phyloP scores from a whole-genome alignment of 2,113 vertebrate genomes.

The Callionymus lyra region DNA sequence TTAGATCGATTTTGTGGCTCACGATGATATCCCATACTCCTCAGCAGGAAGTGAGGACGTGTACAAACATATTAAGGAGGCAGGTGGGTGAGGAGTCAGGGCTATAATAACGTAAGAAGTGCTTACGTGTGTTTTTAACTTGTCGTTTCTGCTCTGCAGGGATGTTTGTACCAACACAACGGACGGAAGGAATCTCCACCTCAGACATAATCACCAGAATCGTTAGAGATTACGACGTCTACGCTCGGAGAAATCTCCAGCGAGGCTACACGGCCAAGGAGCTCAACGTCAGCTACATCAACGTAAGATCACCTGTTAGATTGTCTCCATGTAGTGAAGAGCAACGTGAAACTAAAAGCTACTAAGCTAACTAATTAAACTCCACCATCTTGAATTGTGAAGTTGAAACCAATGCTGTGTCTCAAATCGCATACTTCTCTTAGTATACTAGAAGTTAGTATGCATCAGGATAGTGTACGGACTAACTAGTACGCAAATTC shows the following conservation, averaged over 20 bases:
- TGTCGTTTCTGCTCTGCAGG: conserved; percentile 57
- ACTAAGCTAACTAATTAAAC: too few relatives aligned
- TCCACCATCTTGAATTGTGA: too few relatives aligned
- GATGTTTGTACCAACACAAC: conserved; percentile 94
- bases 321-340: too few relatives aligned
- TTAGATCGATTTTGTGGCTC: conserved; percentile 98
- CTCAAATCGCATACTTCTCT: too few relatives aligned
- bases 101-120: neutral
- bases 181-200: conserved; percentile 95
- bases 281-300: conserved; percentile 96
- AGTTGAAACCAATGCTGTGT: too few relatives aligned
- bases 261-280: conserved; percentile 96
- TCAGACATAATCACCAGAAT: conserved; percentile 97
- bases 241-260: conserved; percentile 90
- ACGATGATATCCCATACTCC: conserved; percentile 96
- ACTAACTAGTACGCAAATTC: too few relatives aligned
- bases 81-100: conserved; percentile 67
- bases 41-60: conserved; percentile 99
- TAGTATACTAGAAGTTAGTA: too few relatives aligned
- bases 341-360: too few relatives aligned
- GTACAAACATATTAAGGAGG: conserved; percentile 97
- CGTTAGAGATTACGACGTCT: conserved; percentile 91
- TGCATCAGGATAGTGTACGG: too few relatives aligned
- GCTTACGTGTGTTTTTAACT: neutral
- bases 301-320: conserved; percentile 65